Percentiles rank a stretch among this genome's conserved stretches.
Evolutionary conservation across 2,888 invertebrate species (phyloP).

Genomic region (Ophion costatus): DNA sequence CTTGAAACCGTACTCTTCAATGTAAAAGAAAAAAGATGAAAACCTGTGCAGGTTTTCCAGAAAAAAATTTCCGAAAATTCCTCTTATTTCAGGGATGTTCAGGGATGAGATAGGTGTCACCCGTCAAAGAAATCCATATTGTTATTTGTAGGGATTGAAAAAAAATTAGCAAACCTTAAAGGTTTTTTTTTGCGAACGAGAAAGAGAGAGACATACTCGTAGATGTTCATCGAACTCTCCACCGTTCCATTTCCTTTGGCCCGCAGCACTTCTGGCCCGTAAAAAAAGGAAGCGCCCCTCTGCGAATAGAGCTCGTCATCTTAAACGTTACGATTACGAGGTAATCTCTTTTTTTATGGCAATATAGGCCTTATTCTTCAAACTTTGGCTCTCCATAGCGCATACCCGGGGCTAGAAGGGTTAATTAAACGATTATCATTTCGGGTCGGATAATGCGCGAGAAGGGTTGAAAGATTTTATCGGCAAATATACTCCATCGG

Average conservation of each 20-base stretch:
- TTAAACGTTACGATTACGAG: slow-evolving; percentile 64
- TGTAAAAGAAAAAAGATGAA: too few species aligned
- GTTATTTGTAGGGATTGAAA: neutral
- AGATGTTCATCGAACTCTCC: neutral
- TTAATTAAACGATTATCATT: slow-evolving; percentile 74
- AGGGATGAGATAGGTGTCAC: too few species aligned
- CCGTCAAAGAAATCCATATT: too few species aligned
- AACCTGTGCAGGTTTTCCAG: too few species aligned
- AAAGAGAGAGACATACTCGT: neutral
- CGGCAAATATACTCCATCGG: slow-evolving; percentile 57
- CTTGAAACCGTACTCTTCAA: too few species aligned
- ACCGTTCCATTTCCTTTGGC: slow-evolving; percentile 1
- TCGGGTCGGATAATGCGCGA: slow-evolving; percentile 59
- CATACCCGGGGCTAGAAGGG: slow-evolving; percentile 64
- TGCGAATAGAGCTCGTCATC: slow-evolving; percentile 42
- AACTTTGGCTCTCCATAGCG: slow-evolving; percentile 44
- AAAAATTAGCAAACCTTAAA: slow-evolving; percentile 35
- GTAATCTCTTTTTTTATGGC: slow-evolving; percentile 62
- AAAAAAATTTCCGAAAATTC: too few species aligned
- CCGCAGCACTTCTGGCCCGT: slow-evolving; percentile 13
- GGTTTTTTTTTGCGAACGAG: neutral
- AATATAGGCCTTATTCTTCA: slow-evolving; percentile 59
- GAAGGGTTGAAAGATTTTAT: slow-evolving; percentile 70
- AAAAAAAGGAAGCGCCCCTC: slow-evolving; percentile 15
- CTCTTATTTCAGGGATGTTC: too few species aligned